phyloP scores from a whole-genome alignment of 2,888 invertebrate genomes.

The Erannis defoliaria region DNA sequence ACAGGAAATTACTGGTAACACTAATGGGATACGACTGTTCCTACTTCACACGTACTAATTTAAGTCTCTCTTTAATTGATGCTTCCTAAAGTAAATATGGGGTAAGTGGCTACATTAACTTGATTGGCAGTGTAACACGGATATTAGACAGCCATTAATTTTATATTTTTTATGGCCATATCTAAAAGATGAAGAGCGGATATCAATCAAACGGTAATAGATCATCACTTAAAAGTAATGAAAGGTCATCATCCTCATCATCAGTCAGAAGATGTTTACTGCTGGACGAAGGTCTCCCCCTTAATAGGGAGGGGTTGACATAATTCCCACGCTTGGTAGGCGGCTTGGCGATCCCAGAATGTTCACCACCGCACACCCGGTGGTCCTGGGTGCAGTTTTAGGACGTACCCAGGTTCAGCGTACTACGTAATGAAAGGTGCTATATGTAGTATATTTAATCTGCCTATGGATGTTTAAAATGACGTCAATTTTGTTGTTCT shows the following conservation, averaged over 20 bases:
- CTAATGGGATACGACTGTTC: constrained; percentile 43
- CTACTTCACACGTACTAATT: constrained; percentile 46
- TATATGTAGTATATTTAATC: background rate
- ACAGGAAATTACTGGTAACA: constrained; percentile 63
- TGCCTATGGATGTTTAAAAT: background rate
- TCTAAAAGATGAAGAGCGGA: constrained; percentile 37
- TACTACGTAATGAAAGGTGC: background rate
- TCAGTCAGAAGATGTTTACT: too few relatives aligned
- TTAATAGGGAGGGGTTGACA: too few relatives aligned
- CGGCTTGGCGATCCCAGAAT: too few relatives aligned
- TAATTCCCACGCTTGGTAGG: too few relatives aligned
- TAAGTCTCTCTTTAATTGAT: constrained; percentile 44
- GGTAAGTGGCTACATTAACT: constrained; percentile 39
- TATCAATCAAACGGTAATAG: constrained; percentile 32
- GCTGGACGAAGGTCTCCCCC: too few relatives aligned
- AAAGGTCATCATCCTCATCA: background rate
- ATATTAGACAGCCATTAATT: constrained; percentile 39
- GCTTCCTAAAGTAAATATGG: constrained; percentile 44
- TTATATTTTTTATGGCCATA: constrained; percentile 34
- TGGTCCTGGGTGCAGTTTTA: too few relatives aligned
- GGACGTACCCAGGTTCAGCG: too few relatives aligned
- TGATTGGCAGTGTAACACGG: constrained; percentile 38
- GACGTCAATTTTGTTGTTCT: too few relatives aligned
- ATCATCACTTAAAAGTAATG: constrained; percentile 3
- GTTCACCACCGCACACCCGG: too few relatives aligned